These are phyloP conservation scores for Chamaedrilus cognettii DNA, from an alignment of 2,888 invertebrate genomes.

Conservation along the genomic window DNA sequence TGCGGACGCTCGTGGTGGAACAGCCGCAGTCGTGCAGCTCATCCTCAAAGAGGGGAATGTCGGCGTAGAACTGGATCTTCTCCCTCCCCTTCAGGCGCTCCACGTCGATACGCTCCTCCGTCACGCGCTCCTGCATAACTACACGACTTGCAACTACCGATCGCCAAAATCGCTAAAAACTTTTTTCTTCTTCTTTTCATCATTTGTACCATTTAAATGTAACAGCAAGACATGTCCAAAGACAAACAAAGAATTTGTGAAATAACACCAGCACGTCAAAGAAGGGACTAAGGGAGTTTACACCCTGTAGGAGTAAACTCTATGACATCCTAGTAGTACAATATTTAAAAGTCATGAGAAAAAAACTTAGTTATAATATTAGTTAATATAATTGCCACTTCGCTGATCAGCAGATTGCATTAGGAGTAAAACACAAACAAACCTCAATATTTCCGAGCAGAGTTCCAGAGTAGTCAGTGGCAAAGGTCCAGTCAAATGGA, in stretches of 20 bases:
- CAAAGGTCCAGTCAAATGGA: slow-evolving; percentile 98
- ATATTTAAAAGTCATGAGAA: too few species aligned
- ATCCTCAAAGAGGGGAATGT: slow-evolving; percentile 94
- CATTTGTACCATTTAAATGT: not conserved
- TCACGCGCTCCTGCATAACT: too few species aligned
- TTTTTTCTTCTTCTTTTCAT: not conserved
- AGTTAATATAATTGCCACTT: too few species aligned
- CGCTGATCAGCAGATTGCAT: too few species aligned
- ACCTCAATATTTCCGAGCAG: slow-evolving; percentile 41
- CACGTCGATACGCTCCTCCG: slow-evolving; percentile 79
- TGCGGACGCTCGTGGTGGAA: slow-evolving; percentile 86
- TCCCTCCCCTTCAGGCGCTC: slow-evolving; percentile 86
- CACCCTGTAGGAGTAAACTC: too few species aligned
- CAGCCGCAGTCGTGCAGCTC: slow-evolving; percentile 98
- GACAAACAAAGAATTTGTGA: too few species aligned
- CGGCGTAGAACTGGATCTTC: slow-evolving; percentile 90
- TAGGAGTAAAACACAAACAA: too few species aligned
- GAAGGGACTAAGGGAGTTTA: too few species aligned
- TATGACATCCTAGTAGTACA: too few species aligned
- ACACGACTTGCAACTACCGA: not conserved
- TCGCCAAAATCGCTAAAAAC: not conserved
- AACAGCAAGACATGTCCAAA: too few species aligned
- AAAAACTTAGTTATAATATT: too few species aligned
- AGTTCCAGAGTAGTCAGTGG: slow-evolving; percentile 85
- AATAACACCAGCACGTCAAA: too few species aligned